Conservation (phyloP, 2,888 invertebrate species). For the Acronicta alni region DNA sequence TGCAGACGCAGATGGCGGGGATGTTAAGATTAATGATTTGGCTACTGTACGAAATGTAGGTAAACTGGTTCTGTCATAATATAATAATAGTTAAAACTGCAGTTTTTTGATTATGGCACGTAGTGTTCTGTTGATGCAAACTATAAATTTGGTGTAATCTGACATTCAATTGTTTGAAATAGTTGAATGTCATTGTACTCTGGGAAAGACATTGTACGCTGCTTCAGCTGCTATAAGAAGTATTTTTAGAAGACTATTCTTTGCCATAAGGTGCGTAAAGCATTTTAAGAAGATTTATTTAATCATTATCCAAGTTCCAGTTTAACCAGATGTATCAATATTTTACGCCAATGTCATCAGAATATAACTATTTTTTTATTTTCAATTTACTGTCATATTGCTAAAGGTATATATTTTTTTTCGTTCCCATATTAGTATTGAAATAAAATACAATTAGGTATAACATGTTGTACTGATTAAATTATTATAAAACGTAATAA, state of each 20-base stretch:
- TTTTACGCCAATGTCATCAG: too few relatives aligned
- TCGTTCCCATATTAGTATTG: too few relatives aligned
- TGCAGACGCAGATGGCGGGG: conserved; percentile 75
- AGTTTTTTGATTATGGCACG: conserved; percentile 46
- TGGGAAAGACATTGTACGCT: neutral
- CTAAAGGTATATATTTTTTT: too few relatives aligned
- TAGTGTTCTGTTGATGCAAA: conserved; percentile 18
- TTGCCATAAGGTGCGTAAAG: too few relatives aligned
- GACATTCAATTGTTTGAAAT: neutral
- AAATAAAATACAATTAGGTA: too few relatives aligned
- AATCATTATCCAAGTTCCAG: too few relatives aligned
- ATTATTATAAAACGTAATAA: too few relatives aligned
- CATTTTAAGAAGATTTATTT: too few relatives aligned
- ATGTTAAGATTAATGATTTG: conserved; percentile 74
- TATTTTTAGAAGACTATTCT: neutral
- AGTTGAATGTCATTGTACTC: neutral
- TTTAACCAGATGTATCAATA: too few relatives aligned
- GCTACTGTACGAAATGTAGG: conserved; percentile 63
- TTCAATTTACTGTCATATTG: too few relatives aligned
- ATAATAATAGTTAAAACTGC: conserved; percentile 36
- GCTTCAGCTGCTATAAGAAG: conserved; percentile 1
- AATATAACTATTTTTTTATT: too few relatives aligned
- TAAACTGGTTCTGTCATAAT: conserved; percentile 45
- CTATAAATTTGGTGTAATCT: conserved; percentile 8
- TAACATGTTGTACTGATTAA: too few relatives aligned